phyloP scores from a whole-genome alignment of 2,797 vertebrate genomes.

The Phrynocephalus vlangalii region DNA sequence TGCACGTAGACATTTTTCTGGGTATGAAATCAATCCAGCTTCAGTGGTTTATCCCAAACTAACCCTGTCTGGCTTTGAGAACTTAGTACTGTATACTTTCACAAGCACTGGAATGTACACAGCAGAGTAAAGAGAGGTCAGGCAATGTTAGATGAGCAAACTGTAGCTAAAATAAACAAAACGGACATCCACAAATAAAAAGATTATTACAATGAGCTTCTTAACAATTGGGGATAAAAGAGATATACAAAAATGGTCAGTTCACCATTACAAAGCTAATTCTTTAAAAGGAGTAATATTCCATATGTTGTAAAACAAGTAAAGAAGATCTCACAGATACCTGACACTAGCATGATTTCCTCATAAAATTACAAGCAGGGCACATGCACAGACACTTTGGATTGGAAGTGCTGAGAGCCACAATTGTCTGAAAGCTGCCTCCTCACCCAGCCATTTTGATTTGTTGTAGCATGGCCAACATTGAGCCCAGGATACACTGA shows the following conservation, averaged over 20 bases:
- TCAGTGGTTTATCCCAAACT: conserved; percentile 13
- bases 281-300: background rate
- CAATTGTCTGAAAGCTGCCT: background rate
- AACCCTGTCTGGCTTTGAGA: conserved; percentile 50
- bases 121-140: conserved; percentile 45
- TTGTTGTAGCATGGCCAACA: too few relatives aligned
- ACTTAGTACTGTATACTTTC: conserved; percentile 55
- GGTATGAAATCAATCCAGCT: conserved; percentile 25
- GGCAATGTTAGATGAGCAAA: conserved; percentile 40
- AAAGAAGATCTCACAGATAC: background rate
- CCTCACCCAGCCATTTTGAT: background rate
- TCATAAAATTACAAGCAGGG: background rate
- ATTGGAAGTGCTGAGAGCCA: background rate
- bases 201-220: background rate
- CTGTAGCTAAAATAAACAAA: conserved; percentile 30
- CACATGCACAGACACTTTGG: background rate
- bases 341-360: background rate
- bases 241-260: background rate
- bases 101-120: conserved; percentile 48
- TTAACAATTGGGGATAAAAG: background rate
- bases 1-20: background rate
- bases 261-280: background rate
- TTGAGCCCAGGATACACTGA: background rate
- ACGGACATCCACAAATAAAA: background rate
- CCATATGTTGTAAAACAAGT: background rate